phyloP scores from a whole-genome alignment of 2,113 vertebrate species.

The Larimichthys crocea region DNA sequence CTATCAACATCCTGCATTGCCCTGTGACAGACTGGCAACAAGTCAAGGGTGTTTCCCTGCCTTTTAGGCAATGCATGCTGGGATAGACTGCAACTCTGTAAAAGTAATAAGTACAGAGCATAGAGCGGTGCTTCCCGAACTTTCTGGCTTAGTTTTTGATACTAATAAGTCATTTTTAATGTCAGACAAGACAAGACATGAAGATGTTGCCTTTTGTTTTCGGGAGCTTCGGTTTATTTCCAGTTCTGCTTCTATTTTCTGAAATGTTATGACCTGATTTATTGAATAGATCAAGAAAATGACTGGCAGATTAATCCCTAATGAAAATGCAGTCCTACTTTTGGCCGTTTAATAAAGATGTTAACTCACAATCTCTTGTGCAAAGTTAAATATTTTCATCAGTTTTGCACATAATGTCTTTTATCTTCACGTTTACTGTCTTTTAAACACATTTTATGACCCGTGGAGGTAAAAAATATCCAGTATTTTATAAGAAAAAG shows the following conservation, averaged over 20 bases:
- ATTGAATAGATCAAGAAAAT: background rate
- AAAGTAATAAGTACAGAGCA: background rate
- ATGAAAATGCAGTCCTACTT: background rate
- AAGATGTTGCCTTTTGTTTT: background rate
- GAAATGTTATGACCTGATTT: background rate
- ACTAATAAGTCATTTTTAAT: too few relatives aligned
- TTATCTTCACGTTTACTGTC: background rate
- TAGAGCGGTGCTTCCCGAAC: background rate
- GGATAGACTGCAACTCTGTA: background rate
- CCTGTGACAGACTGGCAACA: background rate
- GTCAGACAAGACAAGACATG: background rate
- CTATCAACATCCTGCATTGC: background rate
- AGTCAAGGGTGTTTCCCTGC: background rate
- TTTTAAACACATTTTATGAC: background rate
- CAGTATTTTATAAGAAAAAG: background rate
- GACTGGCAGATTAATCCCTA: background rate
- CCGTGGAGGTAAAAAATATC: background rate
- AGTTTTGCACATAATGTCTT: background rate
- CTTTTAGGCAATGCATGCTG: background rate
- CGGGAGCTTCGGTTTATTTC: background rate
- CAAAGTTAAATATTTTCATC: background rate
- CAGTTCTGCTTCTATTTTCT: background rate
- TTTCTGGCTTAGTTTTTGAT: too few relatives aligned
- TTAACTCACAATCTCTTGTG: background rate
- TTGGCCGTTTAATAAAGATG: background rate